Base-by-base conservation (phyloP, 2,888 invertebrate species). In the Aphidius colemani region DNA sequence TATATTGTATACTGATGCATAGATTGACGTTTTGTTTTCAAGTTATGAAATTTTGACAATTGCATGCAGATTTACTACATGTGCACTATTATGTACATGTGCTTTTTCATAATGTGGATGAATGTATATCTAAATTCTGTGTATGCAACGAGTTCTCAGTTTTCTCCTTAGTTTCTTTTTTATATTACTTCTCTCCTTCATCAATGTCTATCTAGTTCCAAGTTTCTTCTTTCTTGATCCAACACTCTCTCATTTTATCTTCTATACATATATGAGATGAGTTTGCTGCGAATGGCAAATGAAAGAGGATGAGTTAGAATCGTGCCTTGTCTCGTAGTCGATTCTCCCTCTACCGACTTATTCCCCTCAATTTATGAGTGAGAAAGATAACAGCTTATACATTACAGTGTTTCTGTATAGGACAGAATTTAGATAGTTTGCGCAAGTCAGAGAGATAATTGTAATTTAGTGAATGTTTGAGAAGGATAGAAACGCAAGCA, bases 351-450 rank as follows among this genome's bases (percentile, higher is more conserved):
- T 70, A 65, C 75, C 11, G 1, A 30, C 68, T 71, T 69, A 73
- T 71, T 74, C 76, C 76, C 76, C 30, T 30, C 5, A 77, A 78
- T 78, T 79, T 79, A 78, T 4, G 65, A 69, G 69, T 48, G 67
- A 66, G 69, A 62, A 64, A 65, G 63, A 64, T 10, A 49, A 2
- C 30, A 50, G 39, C 11, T 56, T 30, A n/a, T n/a, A 62, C 41
- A 48, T 49, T 48, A 53, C 44, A 18, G 56, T 62, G 57, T 43
- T 43, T 8, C 13, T 11, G 13, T 11, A 40, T 41, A 46, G 44
- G 44, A 59, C 30, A 11, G 18, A 13, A n/a, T 8, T 1, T 7
- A 9, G 11, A n/a, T 39, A 6, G 39, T 11, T 8, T 40, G 9
- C 8, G 13, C n/a, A 11, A 8, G 49, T 9, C 30, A 39, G 3